Conservation (phyloP, 1,140 invertebrate genomes). For the Camponotus floridanus region DNA sequence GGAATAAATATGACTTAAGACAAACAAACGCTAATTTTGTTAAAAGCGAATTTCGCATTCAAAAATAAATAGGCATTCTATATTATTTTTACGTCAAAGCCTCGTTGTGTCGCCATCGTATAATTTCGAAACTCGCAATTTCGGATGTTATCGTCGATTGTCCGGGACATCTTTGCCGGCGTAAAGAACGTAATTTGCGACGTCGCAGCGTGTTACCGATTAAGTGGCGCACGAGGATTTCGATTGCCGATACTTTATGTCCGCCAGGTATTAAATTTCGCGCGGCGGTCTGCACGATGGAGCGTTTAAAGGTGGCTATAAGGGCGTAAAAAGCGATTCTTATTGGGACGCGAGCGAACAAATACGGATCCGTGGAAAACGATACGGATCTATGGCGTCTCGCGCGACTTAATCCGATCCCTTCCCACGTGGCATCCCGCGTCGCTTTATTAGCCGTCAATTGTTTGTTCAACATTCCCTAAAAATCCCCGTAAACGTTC, state of each 20-base stretch:
- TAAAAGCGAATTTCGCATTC: not conserved
- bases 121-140: not conserved
- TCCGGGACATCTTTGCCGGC: not conserved
- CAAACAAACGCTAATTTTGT: conserved; percentile 13
- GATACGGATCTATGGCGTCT: conserved; percentile 58
- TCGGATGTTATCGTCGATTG: not conserved
- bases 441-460: conserved; percentile 86
- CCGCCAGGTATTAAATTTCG: conserved; percentile 20
- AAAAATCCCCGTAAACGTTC: conserved; percentile 85
- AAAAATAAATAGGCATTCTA: not conserved
- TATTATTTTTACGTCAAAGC: not conserved
- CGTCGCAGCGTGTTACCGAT: conserved; percentile 41
- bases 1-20: not conserved
- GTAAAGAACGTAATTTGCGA: conserved; percentile 52
- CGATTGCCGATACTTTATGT: conserved; percentile 46
- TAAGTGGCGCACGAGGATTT: conserved; percentile 34
- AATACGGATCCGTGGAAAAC: conserved; percentile 37
- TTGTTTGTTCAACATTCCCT: conserved; percentile 86
- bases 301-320: conserved; percentile 31
- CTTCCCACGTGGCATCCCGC: conserved; percentile 84
- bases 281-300: not conserved
- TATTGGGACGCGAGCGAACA: conserved; percentile 48
- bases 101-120: not conserved
- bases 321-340: conserved; percentile 60
- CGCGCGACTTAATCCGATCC: conserved; percentile 79